These are phyloP conservation scores for Mastomys natalensis DNA, from an alignment of 2,113 vertebrate species.

Conservation along the genomic window DNA sequence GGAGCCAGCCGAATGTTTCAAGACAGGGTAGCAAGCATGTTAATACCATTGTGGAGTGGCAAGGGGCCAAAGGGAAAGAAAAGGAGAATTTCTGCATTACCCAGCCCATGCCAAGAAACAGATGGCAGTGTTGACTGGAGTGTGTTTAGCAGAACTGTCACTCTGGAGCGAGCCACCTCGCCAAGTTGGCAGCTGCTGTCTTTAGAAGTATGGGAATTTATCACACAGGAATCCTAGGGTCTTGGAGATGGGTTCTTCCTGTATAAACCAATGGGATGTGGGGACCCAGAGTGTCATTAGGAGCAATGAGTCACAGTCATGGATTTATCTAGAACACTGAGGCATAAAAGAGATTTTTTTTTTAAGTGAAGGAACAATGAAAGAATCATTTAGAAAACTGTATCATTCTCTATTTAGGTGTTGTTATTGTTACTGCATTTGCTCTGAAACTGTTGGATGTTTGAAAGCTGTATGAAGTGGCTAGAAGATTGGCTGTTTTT, in stretches of 20 bases:
- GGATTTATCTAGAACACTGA: slow-evolving; percentile 39
- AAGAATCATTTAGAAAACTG: neutral
- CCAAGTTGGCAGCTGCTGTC: slow-evolving; percentile 46
- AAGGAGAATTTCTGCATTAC: slow-evolving; percentile 32
- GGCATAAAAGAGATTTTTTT: neutral
- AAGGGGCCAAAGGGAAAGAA: slow-evolving; percentile 18
- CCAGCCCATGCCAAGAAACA: slow-evolving; percentile 44
- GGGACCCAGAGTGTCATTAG: neutral
- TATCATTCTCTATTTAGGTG: neutral
- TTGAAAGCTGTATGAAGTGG: neutral
- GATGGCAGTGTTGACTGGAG: slow-evolving; percentile 52
- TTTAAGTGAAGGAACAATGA: neutral
- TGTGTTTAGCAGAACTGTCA: slow-evolving; percentile 62
- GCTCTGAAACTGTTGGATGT: neutral
- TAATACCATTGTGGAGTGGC: neutral
- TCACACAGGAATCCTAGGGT: slow-evolving; percentile 24
- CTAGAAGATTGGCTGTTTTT: neutral
- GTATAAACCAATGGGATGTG: neutral
- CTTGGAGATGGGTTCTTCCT: neutral
- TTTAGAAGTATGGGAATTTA: slow-evolving; percentile 41
- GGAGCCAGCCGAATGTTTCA: neutral
- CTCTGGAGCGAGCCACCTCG: slow-evolving; percentile 5
- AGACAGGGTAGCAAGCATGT: neutral
- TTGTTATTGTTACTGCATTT: slow-evolving; percentile 2
- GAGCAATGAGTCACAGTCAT: neutral